phyloP scores from a whole-genome alignment of 2,888 invertebrate species.

The Elegia similella region DNA sequence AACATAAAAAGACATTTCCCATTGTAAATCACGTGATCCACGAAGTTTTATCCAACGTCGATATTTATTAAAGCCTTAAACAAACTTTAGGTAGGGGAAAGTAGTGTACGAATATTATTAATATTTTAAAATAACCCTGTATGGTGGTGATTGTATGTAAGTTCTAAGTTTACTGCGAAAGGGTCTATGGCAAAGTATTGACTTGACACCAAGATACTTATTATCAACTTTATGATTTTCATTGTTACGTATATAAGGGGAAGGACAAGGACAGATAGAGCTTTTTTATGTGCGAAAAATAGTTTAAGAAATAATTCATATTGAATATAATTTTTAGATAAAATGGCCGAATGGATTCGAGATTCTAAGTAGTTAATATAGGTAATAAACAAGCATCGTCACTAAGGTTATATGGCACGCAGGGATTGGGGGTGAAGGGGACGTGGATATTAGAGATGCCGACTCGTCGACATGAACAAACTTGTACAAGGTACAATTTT shows the following conservation, averaged over 20 bases:
- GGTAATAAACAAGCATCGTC: background rate
- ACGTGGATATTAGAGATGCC: background rate
- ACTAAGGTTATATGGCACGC: background rate
- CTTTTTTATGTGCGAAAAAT: background rate
- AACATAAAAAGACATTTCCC: too few relatives aligned
- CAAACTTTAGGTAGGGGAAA: too few relatives aligned
- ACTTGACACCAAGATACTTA: background rate
- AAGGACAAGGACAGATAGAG: background rate
- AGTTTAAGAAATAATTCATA: background rate
- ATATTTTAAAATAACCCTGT: too few relatives aligned
- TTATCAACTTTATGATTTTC: background rate
- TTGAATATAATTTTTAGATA: slow-evolving; percentile 5
- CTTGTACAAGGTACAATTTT: slow-evolving; percentile 1
- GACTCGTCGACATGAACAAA: slow-evolving; percentile 4
- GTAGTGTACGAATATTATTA: too few relatives aligned
- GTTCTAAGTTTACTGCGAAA: background rate
- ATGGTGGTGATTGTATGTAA: background rate
- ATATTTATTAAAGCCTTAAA: too few relatives aligned
- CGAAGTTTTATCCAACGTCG: too few relatives aligned
- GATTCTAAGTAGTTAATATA: background rate
- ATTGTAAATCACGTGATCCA: too few relatives aligned
- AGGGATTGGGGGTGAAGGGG: too few relatives aligned
- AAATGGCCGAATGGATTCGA: slow-evolving; percentile 1
- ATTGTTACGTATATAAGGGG: background rate
- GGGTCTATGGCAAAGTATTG: background rate